Percentiles rank a stretch among this genome's conserved stretches.
These are phyloP conservation scores for Ephestia elutella DNA, from an alignment of 1,140 invertebrate genomes.

Conservation along the genomic window DNA sequence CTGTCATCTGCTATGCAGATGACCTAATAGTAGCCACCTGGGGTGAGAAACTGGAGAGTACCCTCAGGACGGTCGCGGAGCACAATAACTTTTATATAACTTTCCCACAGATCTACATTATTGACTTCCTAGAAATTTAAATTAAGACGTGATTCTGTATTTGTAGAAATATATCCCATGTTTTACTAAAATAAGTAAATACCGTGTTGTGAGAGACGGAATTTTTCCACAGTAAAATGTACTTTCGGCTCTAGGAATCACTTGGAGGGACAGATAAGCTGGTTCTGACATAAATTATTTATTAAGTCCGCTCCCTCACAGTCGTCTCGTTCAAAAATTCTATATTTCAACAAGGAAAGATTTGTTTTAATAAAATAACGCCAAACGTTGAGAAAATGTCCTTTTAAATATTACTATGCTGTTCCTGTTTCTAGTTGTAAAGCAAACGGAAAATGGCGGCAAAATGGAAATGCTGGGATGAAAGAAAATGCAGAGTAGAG, in stretches of 20 bases:
- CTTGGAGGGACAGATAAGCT: neutral
- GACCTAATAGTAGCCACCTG: too few species aligned
- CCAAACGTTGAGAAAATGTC: neutral
- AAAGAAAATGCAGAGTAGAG: too few species aligned
- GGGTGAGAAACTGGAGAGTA: too few species aligned
- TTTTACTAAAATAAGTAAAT: neutral
- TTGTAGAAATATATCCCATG: neutral
- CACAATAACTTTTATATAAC: too few species aligned
- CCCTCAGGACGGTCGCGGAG: too few species aligned
- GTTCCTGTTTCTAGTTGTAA: neutral
- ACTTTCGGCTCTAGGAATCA: neutral
- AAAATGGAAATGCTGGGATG: neutral
- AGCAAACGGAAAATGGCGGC: neutral
- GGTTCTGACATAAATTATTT: neutral
- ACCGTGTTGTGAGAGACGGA: neutral
- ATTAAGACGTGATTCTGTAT: too few species aligned
- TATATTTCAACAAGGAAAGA: slow-evolving; percentile 1
- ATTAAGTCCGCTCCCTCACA: neutral
- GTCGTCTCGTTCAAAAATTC: neutral
- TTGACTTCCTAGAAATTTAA: too few species aligned
- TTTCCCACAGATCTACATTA: too few species aligned
- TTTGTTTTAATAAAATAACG: slow-evolving; percentile 9
- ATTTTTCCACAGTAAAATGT: neutral
- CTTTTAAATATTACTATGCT: neutral
- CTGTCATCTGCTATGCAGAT: too few species aligned